These are phyloP conservation scores for Psophia crepitans DNA, from an alignment of 2,113 vertebrate species.

Conservation along the genomic window DNA sequence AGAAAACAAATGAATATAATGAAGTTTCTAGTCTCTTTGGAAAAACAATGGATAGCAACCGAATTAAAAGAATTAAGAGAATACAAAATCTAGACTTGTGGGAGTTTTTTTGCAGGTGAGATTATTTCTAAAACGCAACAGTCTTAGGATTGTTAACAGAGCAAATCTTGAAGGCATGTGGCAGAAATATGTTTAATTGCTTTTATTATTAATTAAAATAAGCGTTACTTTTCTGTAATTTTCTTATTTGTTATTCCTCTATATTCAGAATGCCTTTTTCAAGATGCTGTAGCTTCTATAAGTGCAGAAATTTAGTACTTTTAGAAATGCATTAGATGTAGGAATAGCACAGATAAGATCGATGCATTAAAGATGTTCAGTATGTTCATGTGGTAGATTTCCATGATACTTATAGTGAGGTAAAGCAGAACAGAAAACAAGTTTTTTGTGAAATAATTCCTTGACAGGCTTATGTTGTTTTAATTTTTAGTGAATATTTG, in stretches of 20 bases:
- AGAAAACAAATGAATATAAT: conserved; percentile 91
- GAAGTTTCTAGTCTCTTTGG: conserved; percentile 91
- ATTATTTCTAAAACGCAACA: conserved; percentile 35
- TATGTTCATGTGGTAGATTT: background rate
- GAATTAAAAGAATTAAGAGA: conserved; percentile 91
- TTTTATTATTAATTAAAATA: background rate
- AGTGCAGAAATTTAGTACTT: background rate
- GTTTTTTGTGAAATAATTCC: background rate
- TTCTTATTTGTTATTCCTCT: background rate
- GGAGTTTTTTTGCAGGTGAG: conserved; percentile 98
- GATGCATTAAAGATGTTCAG: background rate
- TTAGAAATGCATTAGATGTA: background rate
- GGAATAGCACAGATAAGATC: background rate
- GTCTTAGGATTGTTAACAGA: conserved; percentile 10
- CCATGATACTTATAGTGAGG: background rate
- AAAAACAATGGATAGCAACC: conserved; percentile 87
- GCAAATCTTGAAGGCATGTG: background rate
- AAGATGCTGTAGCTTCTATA: background rate
- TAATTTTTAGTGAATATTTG: background rate
- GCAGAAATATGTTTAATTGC: background rate
- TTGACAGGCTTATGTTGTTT: background rate
- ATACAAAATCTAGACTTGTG: conserved; percentile 96
- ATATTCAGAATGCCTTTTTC: background rate
- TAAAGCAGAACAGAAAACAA: background rate
- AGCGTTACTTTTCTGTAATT: background rate